Base-by-base conservation (phyloP, 2,888 invertebrate genomes). In the Spilosoma lubricipeda region DNA sequence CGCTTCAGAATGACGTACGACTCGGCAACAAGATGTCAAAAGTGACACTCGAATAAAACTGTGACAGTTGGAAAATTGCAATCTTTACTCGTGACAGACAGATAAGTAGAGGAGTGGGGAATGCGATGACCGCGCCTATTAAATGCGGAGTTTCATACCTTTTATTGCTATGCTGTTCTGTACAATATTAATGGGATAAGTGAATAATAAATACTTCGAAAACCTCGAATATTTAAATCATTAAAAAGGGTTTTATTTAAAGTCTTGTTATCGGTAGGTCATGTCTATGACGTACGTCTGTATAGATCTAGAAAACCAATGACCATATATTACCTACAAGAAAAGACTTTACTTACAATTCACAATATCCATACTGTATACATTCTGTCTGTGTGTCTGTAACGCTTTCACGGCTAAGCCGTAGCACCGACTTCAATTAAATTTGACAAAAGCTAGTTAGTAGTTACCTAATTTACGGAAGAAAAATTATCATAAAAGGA, bases 21-120 rank as follows among this genome's bases (percentile, higher is more conserved):
- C 86, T 86, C 82, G 86, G 86, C 88, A 89, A 90, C 85, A 85
- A 88, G 85, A 86, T 85, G 89, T 90, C 91, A 92, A 84, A 89
- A 83, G 78, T 88, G 90, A 89, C 91, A 87, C 77, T 77, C 83
- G 86, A 87, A 90, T 88, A 88, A 88, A 86, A 84, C 81, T 82
- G 82, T 80, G 86, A 88, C 86, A 87, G 87, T 85, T 85, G 81
- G 85, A 81, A 86, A 89, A 88, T 86, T 84, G 86, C 88, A 87
- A 87, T 84, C 82, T 81, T 81, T 80, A 76, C 80, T 79, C 80
- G 80, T 75, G 80, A 84, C 80, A 82, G 74, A 75, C 59, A 79
- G 85, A 81, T 85, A 79, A 80, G 79, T 81, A 82, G 76, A 77
- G 3, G 30, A 48, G 30, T 59, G 56, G 39, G 56, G 56, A 69